These are phyloP conservation scores for Dolichoris vasculosae DNA, from an alignment of 1,140 invertebrate species.

Conservation along the genomic window DNA sequence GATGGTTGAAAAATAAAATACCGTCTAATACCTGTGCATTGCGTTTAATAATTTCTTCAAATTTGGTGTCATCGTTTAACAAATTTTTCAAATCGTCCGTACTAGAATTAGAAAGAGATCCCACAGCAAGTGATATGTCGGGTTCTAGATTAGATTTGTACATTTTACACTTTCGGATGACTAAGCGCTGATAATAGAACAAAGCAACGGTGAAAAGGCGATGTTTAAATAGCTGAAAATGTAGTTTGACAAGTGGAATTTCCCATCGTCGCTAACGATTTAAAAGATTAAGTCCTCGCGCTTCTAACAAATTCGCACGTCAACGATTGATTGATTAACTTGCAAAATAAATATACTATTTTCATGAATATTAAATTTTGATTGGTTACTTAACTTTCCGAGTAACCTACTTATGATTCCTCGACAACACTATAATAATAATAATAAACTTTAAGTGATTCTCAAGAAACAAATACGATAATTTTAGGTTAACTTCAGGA, in stretches of 20 bases:
- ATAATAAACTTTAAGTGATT: no score
- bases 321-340: background rate
- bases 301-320: background rate
- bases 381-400: background rate
- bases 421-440: background rate
- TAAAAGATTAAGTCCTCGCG: background rate
- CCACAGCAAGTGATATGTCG: slow-evolving; percentile 72
- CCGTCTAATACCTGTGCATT: slow-evolving; percentile 81
- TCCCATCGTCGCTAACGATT: background rate
- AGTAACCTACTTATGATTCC: background rate
- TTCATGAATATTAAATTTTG: background rate
- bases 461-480: no score
- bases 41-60: slow-evolving; percentile 86
- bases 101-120: slow-evolving; percentile 76
- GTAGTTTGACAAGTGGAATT: slow-evolving; percentile 13
- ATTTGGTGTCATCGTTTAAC: slow-evolving; percentile 87
- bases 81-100: slow-evolving; percentile 88
- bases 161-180: slow-evolving; percentile 54
- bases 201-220: background rate
- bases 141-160: slow-evolving; percentile 64
- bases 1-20: background rate
- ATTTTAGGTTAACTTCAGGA: no score
- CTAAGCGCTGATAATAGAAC: background rate
- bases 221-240: background rate
- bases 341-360: background rate